Base-by-base conservation (phyloP, 2,113 vertebrate genomes). In the Clarias batrachus region DNA sequence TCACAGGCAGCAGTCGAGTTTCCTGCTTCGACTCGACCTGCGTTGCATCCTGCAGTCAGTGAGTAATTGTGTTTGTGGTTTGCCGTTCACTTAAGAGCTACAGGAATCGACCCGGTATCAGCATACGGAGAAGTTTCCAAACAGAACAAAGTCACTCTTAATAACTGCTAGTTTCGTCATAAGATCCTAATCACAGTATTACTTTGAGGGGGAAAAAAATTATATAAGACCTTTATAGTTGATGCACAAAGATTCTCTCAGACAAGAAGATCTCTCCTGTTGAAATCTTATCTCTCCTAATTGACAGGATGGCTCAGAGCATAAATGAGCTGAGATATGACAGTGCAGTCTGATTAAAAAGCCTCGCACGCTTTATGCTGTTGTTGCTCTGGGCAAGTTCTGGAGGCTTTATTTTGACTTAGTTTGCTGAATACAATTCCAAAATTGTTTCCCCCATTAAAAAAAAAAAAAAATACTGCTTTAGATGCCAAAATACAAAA, bases 1-100 rank as follows among this genome's bases (percentile, higher is more conserved):
- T 86, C 78, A 81, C 23, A 71, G 23, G n/a, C 77, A 81, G 30
- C 30, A 17, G 41, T 6, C 3, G 60, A 81, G 77, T 30, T 63
- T 82, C 16, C 30, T 65, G 23, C 60, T 76, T 62, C 12, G 33
- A 14, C 41, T 37, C n/a, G 54, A 81, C 68, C 66, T 25, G 27
- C 16, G 9, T 73, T 86, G 73, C 78, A 81, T 81, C 78, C 54
- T 86, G 85, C 54, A n/a, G 23, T n/a, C 48, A 11, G 30, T 71
- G 77, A 71, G 65, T 71, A 79, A 81, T 62, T 6, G 76, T 27
- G 54, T 8, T 70, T 81, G 27, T 52, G 37, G 52, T 71, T 60
- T 86, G 78, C 56, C 60, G 27, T 60, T 78, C 41, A 57, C 65
- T 81, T 59, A 81, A 33, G 63, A 48, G 23, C 11, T 80, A 57